Evolutionary conservation across 2,797 vertebrate species (phyloP), one percentile per base, ranked within the genome.

Genomic region (Pitangus sulphuratus): DNA sequence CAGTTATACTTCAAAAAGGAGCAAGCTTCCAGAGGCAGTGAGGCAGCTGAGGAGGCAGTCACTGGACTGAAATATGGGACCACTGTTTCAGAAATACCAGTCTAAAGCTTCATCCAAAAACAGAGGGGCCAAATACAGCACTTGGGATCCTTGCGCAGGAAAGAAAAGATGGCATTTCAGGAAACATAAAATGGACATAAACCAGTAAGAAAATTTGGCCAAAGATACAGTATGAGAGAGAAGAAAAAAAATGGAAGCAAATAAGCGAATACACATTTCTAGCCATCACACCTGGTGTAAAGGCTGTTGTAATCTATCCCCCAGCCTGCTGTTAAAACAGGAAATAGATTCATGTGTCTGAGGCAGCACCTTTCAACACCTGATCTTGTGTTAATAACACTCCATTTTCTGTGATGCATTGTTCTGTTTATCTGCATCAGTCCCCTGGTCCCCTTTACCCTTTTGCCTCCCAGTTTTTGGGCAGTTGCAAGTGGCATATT

Each of bases 281-380:
- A 85, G 56, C 11, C 18, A 14, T 7, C 13, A 5, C 50, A 65
- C 11, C 24, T 51, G n/a, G 37, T 74, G 28, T 48, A 62, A 91
- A 68, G 16, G 13, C 11, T 84, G 50, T 6, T 86, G 53, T 50
- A 69, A 93, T 40, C 44, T 64, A 71, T 76, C 28, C 39, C 21
- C 5, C 22, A 64, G 42, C 15, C 19, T 19, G 31, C 14, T 86
- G 72, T 53, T 60, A 81, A 87, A 94, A 30, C 58, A 86, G 87
- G 92, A 96, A 92, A 94, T 85, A 92, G 91, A 93, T 51, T 60
- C 33, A 35, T 3, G 14, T 31, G 37, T 26, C 53, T 47, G 80
- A 71, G 66, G 79, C 28, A 93, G 47, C 69, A 84, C 65, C 74
- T 93, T 91, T 82, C 76, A 90, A 26, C 85, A 66, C 82, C 89